Conservation (phyloP, 2,888 invertebrate genomes). For the Drosophila anceps region DNA sequence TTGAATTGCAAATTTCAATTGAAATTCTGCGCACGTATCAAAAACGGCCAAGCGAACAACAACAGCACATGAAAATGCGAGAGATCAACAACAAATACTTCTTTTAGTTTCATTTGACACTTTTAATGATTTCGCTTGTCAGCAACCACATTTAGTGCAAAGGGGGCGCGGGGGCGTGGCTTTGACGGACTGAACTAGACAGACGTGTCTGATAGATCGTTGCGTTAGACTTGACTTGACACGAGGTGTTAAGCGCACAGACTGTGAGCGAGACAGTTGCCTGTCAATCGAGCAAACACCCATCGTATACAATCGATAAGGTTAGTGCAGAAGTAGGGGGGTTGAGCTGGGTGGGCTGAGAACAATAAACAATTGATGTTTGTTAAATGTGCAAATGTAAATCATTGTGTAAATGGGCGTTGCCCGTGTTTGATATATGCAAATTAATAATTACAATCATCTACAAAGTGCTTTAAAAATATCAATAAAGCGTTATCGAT, state of each 20-base stretch:
- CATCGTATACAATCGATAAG: slow-evolving; percentile 26
- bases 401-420: background rate
- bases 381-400: background rate
- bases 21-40: slow-evolving; percentile 68
- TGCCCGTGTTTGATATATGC: background rate
- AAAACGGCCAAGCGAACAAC: slow-evolving; percentile 31
- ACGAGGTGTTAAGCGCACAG: slow-evolving; percentile 51
- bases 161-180: slow-evolving; percentile 3
- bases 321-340: background rate
- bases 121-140: slow-evolving; percentile 80
- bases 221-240: slow-evolving; percentile 57
- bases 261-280: slow-evolving; percentile 48
- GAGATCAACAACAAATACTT: slow-evolving; percentile 51
- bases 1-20: slow-evolving; percentile 80
- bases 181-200: slow-evolving; percentile 37
- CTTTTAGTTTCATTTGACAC: slow-evolving; percentile 71
- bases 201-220: slow-evolving; percentile 61
- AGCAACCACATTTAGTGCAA: slow-evolving; percentile 53
- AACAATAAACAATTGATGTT: slow-evolving; percentile 5
- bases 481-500: background rate
- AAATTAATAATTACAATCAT: background rate
- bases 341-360: background rate
- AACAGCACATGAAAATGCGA: slow-evolving; percentile 11
- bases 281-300: slow-evolving; percentile 30
- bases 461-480: background rate